Conservation (phyloP, 2,113 vertebrate genomes). For the Leiothrix lutea region DNA sequence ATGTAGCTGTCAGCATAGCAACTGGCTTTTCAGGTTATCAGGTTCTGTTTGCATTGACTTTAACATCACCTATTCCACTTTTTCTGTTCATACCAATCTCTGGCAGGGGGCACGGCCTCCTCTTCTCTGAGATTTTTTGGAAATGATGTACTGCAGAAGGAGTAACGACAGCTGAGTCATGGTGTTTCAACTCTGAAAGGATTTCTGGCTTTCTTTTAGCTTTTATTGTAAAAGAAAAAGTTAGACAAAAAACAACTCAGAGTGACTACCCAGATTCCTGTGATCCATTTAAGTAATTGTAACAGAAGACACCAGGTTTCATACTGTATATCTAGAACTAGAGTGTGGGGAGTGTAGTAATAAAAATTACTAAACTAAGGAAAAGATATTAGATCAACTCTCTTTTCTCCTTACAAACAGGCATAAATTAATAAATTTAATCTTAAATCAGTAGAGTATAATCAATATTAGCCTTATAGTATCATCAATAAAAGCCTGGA, state of each 20-base stretch:
- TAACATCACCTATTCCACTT: neutral
- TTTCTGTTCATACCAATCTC: neutral
- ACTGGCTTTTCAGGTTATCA: neutral
- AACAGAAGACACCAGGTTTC: neutral
- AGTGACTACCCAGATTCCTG: neutral
- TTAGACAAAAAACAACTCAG: neutral
- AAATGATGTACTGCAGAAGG: neutral
- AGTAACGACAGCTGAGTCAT: neutral
- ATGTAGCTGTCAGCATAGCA: neutral
- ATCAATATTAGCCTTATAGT: neutral
- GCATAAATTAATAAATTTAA: neutral
- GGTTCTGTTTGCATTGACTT: neutral
- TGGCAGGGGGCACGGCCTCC: neutral
- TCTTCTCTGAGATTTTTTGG: neutral
- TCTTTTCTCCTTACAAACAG: neutral
- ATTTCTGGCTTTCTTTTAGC: neutral
- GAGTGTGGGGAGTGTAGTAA: rapidly evolving
- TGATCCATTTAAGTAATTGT: neutral
- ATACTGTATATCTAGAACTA: neutral
- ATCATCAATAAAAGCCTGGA: neutral
- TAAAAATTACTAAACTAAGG: neutral
- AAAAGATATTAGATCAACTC: neutral
- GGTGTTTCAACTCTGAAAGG: neutral
- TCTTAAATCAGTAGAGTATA: neutral
- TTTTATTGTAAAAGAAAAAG: neutral